phyloP scores from a whole-genome alignment of 2,888 invertebrate genomes.

The Trachelus iudaicus region DNA sequence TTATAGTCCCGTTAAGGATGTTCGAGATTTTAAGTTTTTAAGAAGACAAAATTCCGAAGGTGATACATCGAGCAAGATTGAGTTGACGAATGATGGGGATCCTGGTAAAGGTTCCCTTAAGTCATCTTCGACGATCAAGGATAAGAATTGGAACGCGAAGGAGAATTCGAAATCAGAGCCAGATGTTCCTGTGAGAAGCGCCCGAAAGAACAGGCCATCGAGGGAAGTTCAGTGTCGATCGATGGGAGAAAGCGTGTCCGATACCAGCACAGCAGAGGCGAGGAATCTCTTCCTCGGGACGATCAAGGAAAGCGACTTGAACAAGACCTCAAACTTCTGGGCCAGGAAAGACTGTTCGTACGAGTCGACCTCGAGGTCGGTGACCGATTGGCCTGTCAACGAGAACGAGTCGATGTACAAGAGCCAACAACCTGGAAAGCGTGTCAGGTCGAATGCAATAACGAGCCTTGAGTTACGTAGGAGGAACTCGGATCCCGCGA shows the following conservation, averaged over 20 bases:
- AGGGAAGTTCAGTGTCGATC: constrained; percentile 62
- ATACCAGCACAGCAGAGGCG: constrained; percentile 42
- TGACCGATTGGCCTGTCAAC: constrained; percentile 60
- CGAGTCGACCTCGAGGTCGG: constrained; percentile 47
- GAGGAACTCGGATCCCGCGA: constrained; percentile 80
- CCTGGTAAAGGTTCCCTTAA: constrained; percentile 25
- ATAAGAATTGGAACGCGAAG: constrained; percentile 31
- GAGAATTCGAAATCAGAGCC: constrained; percentile 56
- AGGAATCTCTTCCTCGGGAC: constrained; percentile 59
- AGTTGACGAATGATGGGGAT: constrained; percentile 7
- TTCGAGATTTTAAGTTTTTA: constrained; percentile 49
- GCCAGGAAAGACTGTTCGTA: constrained; percentile 41
- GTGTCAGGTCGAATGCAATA: constrained; percentile 62
- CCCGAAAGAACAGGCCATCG: constrained; percentile 57
- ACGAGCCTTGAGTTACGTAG: constrained; percentile 70
- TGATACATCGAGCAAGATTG: constrained; percentile 35
- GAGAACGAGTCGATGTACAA: constrained; percentile 50
- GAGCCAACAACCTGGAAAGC: constrained; percentile 57
- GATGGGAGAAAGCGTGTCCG: constrained; percentile 61
- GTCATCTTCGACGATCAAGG: constrained; percentile 27
- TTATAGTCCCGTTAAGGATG: constrained; percentile 36
- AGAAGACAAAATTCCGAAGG: constrained; percentile 61
- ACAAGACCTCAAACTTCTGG: constrained; percentile 49
- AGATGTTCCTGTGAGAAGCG: constrained; percentile 61
- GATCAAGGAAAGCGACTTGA: constrained; percentile 59